These are phyloP conservation scores for Pungitius pungitius DNA, from an alignment of 2,113 vertebrate species.

Conservation along the genomic window DNA sequence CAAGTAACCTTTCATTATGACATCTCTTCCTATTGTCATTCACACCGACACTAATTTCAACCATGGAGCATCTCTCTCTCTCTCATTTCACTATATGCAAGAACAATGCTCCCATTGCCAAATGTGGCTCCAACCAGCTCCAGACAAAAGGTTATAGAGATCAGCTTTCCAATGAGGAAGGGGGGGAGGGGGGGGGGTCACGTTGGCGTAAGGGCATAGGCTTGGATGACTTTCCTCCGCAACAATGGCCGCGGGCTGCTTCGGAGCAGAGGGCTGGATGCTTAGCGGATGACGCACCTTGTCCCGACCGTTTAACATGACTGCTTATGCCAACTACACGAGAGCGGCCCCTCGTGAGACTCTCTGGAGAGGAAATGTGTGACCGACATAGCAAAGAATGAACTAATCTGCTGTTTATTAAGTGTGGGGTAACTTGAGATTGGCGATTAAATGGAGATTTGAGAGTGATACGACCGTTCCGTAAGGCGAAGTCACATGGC, in stretches of 20 bases:
- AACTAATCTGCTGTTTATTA: constrained; percentile 96
- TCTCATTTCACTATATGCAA: constrained; percentile 28
- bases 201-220: constrained; percentile 62
- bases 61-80: constrained; percentile 46
- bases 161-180: constrained; percentile 74
- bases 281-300: constrained; percentile 84
- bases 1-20: constrained; percentile 84
- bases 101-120: constrained; percentile 67
- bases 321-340: constrained; percentile 82
- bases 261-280: constrained; percentile 63
- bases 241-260: constrained; percentile 57
- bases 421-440: constrained; percentile 91
- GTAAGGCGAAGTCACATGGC: constrained; percentile 79
- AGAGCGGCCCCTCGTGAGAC: constrained; percentile 79
- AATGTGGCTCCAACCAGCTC: constrained; percentile 62
- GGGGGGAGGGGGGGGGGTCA: constrained; percentile 32
- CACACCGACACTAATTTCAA: constrained; percentile 77
- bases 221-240: constrained; percentile 41
- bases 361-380: constrained; percentile 87
- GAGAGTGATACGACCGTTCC: constrained; percentile 76
- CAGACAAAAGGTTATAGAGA: constrained; percentile 75
- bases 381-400: constrained; percentile 89
- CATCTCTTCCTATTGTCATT: constrained; percentile 80
- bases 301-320: constrained; percentile 84
- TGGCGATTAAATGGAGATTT: constrained; percentile 97